Conservation (phyloP, 2,113 vertebrate genomes). For the Tonatia bakeri region DNA sequence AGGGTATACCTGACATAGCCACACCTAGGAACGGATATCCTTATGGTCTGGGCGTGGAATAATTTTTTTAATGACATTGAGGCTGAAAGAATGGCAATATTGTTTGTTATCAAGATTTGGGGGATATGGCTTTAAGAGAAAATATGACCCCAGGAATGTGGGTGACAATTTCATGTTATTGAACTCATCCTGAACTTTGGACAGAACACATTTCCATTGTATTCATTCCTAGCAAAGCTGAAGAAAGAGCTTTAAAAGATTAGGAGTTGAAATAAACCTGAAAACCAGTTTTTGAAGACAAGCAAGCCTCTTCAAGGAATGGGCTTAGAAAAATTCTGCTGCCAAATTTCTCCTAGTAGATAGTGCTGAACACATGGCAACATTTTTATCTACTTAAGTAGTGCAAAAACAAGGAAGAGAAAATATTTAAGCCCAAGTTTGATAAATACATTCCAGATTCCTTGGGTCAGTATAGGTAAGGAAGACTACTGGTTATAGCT, state of each 20-base stretch:
- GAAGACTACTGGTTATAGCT: not conserved
- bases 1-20: not conserved
- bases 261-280: not conserved
- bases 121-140: not conserved
- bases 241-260: not conserved
- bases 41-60: not conserved
- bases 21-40: not conserved
- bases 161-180: not conserved
- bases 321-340: not conserved
- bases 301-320: not conserved
- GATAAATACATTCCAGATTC: not conserved
- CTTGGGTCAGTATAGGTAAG: not conserved
- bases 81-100: not conserved
- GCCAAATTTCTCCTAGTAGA: not conserved
- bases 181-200: not conserved
- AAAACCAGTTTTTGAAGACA: not conserved
- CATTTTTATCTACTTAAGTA: not conserved
- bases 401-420: not conserved
- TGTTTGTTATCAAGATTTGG: not conserved
- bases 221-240: not conserved
- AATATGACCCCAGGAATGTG: not conserved
- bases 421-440: not conserved
- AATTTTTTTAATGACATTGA: not conserved
- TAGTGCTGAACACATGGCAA: not conserved
- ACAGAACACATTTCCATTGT: not conserved